Percentiles rank a stretch among this genome's conserved stretches.
Conservation (phyloP, 2,888 invertebrate genomes). For the Dilophus febrilis region DNA sequence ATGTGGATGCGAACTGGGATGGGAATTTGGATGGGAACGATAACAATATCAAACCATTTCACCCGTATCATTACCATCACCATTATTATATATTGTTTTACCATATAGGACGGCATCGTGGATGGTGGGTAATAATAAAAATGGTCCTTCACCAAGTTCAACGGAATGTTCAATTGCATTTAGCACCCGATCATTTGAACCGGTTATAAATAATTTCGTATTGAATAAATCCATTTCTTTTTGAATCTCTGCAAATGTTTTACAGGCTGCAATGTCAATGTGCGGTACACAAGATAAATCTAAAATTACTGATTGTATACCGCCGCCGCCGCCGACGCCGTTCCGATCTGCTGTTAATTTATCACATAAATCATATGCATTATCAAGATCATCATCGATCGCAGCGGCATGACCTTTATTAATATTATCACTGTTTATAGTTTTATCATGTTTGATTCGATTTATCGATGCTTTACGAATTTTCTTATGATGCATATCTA, state of each 20-base stretch:
- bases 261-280: conserved; percentile 46
- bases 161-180: conserved; percentile 1
- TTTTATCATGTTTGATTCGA: too few species aligned
- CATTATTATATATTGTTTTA: too few species aligned
- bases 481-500: conserved; percentile 33
- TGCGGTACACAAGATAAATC: conserved; percentile 46
- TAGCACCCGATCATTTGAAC: conserved; percentile 31
- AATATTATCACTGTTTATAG: neutral
- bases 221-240: conserved; percentile 35
- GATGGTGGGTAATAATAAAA: conserved; percentile 40
- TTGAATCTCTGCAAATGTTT: conserved; percentile 33
- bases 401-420: neutral
- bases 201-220: conserved; percentile 36
- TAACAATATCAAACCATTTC: too few species aligned
- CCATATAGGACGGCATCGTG: conserved; percentile 42
- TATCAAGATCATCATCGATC: neutral
- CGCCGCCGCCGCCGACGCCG: too few species aligned
- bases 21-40: too few species aligned
- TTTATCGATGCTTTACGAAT: conserved; percentile 12
- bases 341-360: neutral
- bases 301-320: conserved; percentile 31
- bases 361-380: neutral
- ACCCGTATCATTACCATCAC: too few species aligned
- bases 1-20: too few species aligned
- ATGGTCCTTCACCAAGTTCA: conserved; percentile 23